Conservation (phyloP, 2,113 vertebrate genomes). For the Dicentrarchus labrax region DNA sequence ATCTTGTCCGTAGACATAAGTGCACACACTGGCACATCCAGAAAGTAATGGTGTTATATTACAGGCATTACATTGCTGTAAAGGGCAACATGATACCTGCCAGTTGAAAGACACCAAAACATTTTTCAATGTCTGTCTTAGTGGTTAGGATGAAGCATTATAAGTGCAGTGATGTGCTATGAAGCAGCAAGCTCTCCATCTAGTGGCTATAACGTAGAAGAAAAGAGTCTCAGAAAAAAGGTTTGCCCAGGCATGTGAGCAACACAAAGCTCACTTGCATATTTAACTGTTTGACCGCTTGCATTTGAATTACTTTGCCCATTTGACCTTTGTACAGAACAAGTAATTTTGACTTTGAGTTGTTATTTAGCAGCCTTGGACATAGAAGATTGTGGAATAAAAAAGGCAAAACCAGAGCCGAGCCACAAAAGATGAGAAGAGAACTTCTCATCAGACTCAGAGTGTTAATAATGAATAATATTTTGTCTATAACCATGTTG, state of each 20-base stretch:
- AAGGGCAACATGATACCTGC: conserved; percentile 8
- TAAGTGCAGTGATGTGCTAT: background rate
- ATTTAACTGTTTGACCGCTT: background rate
- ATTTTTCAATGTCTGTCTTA: background rate
- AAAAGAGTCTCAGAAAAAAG: background rate
- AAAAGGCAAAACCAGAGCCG: background rate
- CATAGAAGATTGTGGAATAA: background rate
- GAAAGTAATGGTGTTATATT: background rate
- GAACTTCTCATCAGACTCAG: background rate
- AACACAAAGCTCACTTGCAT: conserved; percentile 7
- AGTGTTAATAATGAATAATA: background rate
- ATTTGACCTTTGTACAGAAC: background rate
- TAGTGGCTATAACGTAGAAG: conserved; percentile 60
- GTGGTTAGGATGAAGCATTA: background rate
- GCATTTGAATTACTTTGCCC: background rate
- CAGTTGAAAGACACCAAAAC: background rate
- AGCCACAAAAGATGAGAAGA: background rate
- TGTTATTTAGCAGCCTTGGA: background rate
- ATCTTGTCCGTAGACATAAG: background rate
- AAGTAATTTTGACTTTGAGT: background rate
- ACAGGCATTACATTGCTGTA: background rate
- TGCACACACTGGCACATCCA: no score
- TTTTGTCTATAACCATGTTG: background rate
- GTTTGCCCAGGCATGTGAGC: background rate
- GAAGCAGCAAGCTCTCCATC: conserved; percentile 73